phyloP scores from a whole-genome alignment of 2,888 invertebrate genomes.

The Pandemis heparana region DNA sequence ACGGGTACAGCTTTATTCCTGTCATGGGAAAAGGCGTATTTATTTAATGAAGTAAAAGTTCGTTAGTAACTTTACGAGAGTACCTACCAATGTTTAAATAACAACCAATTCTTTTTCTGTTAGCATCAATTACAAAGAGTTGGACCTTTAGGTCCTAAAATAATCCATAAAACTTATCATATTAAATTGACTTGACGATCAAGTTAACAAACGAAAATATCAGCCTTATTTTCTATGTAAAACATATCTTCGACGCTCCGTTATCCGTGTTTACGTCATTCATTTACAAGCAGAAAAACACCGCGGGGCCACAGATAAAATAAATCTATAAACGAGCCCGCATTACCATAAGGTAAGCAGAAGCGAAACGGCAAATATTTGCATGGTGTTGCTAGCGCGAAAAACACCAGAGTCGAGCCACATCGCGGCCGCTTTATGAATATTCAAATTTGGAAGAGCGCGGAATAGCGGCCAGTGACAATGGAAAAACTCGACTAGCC shows the following conservation, averaged over 20 bases:
- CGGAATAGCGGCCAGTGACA: slow-evolving; percentile 11
- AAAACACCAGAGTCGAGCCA: slow-evolving; percentile 27
- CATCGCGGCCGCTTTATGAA: slow-evolving; percentile 33
- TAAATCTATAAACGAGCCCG: slow-evolving; percentile 21
- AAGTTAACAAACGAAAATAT: slow-evolving; percentile 1
- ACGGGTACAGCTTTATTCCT: too few relatives aligned
- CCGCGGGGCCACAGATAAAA: slow-evolving; percentile 15
- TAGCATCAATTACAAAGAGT: neutral
- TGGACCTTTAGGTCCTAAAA: neutral
- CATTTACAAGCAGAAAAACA: slow-evolving; percentile 10
- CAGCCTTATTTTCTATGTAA: neutral
- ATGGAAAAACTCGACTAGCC: slow-evolving; percentile 5
- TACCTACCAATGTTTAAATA: too few relatives aligned
- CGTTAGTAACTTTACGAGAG: too few relatives aligned
- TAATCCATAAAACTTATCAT: neutral
- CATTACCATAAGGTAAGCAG: slow-evolving; percentile 30
- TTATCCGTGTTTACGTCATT: slow-evolving; percentile 8
- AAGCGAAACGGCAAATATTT: slow-evolving; percentile 37
- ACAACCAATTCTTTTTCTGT: neutral
- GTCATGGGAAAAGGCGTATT: too few relatives aligned
- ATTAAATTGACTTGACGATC: neutral
- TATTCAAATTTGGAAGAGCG: slow-evolving; percentile 37
- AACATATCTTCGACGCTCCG: neutral
- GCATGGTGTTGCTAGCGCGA: slow-evolving; percentile 20
- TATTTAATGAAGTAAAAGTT: too few relatives aligned